phyloP scores from a whole-genome alignment of 2,797 vertebrate genomes.

The Sus cebifrons region DNA sequence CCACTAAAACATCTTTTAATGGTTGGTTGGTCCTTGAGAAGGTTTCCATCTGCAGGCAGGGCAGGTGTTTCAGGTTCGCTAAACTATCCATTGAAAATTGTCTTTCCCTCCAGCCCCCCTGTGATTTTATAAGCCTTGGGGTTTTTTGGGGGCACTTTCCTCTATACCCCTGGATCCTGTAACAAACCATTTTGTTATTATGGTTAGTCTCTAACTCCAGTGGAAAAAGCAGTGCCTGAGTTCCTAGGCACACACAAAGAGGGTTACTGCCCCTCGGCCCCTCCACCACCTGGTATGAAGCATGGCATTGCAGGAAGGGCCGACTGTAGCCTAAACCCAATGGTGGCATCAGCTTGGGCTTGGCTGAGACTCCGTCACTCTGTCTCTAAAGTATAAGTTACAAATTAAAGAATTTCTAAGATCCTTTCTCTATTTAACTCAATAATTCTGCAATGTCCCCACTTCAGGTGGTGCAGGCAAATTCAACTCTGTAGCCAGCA shows the following conservation, averaged over 20 bases:
- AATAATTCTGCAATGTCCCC: constrained; percentile 28
- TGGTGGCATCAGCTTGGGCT: neutral
- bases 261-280: neutral
- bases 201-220: neutral
- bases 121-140: neutral
- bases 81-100: neutral
- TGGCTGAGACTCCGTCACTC: neutral
- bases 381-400: neutral
- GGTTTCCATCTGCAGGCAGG: neutral
- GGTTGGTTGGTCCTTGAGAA: neutral
- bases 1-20: constrained; percentile 11
- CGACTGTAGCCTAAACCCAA: neutral
- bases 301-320: neutral
- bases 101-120: neutral
- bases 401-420: neutral
- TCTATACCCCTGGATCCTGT: neutral
- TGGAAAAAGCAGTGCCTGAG: neutral
- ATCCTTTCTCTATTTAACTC: neutral
- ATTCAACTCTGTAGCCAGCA: neutral
- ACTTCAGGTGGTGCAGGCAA: neutral
- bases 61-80: neutral
- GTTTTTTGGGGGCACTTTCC: constrained; percentile 1
- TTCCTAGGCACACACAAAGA: neutral
- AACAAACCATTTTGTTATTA: neutral
- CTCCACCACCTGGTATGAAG: neutral